Conservation (phyloP, 92 coral and sea anemone genomes). For the Parazoanthus darwini region DNA sequence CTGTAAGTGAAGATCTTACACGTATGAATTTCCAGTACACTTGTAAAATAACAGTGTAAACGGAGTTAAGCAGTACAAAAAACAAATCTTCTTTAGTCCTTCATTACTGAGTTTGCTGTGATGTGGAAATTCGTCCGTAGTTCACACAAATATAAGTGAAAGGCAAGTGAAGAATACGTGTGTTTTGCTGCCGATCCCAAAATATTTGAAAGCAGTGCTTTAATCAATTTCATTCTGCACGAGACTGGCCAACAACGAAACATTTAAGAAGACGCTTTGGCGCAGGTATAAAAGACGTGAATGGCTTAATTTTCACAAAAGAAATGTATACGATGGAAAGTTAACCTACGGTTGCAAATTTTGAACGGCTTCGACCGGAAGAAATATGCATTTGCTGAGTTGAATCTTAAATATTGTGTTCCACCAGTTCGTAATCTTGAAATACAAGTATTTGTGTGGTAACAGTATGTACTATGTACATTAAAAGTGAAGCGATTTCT, state of each 20-base stretch:
- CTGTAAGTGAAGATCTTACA: background rate
- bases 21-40: background rate
- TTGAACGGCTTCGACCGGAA: background rate
- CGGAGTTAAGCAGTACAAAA: background rate
- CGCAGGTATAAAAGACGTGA: too few species aligned
- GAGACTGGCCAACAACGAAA: too few species aligned
- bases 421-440: background rate
- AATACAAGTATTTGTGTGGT: background rate
- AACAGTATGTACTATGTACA: slow-evolving; percentile 32
- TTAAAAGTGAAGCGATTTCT: background rate
- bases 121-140: background rate
- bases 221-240: too few species aligned
- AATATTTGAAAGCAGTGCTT: background rate
- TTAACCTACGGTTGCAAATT: background rate
- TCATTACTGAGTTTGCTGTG: background rate
- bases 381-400: background rate
- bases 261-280: too few species aligned
- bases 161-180: background rate
- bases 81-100: background rate
- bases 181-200: background rate
- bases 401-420: background rate
- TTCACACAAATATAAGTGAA: background rate
- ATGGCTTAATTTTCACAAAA: background rate
- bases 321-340: background rate
- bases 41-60: background rate